Percentiles rank a stretch among this genome's conserved stretches.
phyloP scores from a whole-genome alignment of 2,113 vertebrate genomes.

The Hirundichthys speculiger region DNA sequence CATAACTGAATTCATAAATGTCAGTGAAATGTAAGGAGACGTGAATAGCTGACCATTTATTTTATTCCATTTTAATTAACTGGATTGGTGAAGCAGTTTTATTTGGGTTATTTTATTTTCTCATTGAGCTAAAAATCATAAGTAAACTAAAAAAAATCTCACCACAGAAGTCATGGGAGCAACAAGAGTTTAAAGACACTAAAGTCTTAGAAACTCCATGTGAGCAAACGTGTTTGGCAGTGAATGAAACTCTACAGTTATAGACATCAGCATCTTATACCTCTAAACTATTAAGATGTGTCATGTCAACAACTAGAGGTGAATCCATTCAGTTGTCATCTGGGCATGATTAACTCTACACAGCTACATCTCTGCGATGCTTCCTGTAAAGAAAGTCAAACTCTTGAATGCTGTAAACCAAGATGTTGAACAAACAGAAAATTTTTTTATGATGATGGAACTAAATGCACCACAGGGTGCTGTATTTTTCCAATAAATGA shows the following conservation, averaged over 20 bases:
- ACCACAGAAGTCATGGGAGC: background rate
- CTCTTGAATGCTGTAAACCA: slow-evolving; percentile 2
- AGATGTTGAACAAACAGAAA: background rate
- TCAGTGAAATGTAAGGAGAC: too few relatives aligned
- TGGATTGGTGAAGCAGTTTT: too few relatives aligned
- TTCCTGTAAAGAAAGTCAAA: slow-evolving; percentile 8
- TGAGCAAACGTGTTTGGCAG: background rate
- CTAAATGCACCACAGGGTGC: background rate
- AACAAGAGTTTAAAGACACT: slow-evolving; percentile 5
- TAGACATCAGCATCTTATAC: background rate
- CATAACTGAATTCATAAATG: too few relatives aligned
- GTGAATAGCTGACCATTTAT: too few relatives aligned
- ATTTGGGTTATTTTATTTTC: too few relatives aligned
- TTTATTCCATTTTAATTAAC: too few relatives aligned
- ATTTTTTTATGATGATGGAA: background rate
- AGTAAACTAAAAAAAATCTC: background rate
- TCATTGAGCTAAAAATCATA: too few relatives aligned
- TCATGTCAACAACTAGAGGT: background rate
- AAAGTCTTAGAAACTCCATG: background rate
- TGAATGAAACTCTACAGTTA: background rate
- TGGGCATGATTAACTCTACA: background rate
- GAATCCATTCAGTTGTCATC: background rate
- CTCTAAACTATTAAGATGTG: background rate
- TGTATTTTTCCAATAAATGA: background rate
- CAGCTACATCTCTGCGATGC: background rate